A percentile compares a stretch with the other conserved stretches of the same genome.
Conservation (phyloP, 2,888 invertebrate species). For the Megamerina dolium region DNA sequence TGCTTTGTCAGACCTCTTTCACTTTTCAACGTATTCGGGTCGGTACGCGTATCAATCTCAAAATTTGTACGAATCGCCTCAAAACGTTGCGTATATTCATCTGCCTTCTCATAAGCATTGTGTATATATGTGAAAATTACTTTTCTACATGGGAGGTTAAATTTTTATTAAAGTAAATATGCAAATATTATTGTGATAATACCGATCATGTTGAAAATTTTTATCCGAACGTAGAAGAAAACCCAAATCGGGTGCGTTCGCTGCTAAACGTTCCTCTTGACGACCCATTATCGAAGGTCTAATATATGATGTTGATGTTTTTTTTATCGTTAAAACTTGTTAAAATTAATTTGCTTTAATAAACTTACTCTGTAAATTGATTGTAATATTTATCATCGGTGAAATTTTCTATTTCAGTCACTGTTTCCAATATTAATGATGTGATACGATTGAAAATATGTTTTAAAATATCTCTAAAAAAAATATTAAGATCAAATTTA, state of each 20-base stretch:
- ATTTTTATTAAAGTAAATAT: neutral
- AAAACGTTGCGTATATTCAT: constrained; percentile 62
- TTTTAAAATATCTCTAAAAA: constrained; percentile 29
- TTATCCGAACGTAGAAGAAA: constrained; percentile 66
- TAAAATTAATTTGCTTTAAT: neutral
- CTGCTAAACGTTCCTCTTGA: constrained; percentile 69
- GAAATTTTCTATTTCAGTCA: constrained; percentile 63
- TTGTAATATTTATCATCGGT: constrained; percentile 64
- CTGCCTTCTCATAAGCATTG: constrained; percentile 58
- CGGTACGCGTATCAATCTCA: constrained; percentile 62
- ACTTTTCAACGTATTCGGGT: constrained; percentile 57
- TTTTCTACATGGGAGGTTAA: constrained; percentile 25
- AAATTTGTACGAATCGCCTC: constrained; percentile 61
- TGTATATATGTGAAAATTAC: constrained; percentile 56
- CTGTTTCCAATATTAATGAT: constrained; percentile 52
- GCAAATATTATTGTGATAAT: neutral
- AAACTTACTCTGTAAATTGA: constrained; percentile 62
- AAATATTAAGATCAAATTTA: too few relatives aligned
- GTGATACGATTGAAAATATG: constrained; percentile 38
- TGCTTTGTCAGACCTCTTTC: constrained; percentile 51
- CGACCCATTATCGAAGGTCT: constrained; percentile 80
- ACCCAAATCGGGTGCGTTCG: constrained; percentile 64
- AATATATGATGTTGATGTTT: neutral
- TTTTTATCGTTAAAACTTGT: neutral
- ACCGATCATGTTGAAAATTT: constrained; percentile 37